These are phyloP conservation scores for Megaceryle maxima DNA, from an alignment of 2,113 vertebrate genomes.

Conservation along the genomic window DNA sequence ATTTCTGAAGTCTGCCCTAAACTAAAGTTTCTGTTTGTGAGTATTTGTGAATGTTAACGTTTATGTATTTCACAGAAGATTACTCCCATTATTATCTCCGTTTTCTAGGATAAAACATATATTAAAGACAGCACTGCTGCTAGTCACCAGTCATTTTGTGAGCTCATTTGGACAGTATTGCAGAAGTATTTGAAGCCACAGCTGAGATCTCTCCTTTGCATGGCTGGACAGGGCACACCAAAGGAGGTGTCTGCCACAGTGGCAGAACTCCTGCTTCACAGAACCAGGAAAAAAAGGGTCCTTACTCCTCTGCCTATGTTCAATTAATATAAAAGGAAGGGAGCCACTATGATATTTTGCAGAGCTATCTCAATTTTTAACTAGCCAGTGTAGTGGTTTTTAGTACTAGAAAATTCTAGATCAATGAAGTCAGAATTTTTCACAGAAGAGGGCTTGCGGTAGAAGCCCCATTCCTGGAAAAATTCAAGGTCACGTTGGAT, in stretches of 20 bases:
- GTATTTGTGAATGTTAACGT: no score
- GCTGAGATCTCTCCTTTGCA: neutral
- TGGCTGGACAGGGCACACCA: neutral
- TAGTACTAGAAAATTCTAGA: neutral
- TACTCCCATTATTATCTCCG: neutral
- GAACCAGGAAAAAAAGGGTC: fast-evolving
- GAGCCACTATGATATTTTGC: neutral
- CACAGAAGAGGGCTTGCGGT: neutral
- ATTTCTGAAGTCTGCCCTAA: neutral
- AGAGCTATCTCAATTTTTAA: neutral
- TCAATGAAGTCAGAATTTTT: neutral
- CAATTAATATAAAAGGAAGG: neutral
- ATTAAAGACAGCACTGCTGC: neutral
- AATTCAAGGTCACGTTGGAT: no score
- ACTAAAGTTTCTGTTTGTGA: neutral
- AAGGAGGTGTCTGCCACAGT: neutral
- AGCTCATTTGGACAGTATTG: fast-evolving
- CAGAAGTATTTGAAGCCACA: neutral
- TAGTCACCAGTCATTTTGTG: neutral
- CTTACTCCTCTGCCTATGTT: neutral
- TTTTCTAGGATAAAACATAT: neutral
- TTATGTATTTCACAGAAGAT: neutral
- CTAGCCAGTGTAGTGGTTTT: fast-evolving
- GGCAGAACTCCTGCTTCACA: neutral
- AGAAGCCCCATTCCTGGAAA: no score